Conservation (phyloP, 2,888 invertebrate genomes). For the Pomacea canaliculata region DNA sequence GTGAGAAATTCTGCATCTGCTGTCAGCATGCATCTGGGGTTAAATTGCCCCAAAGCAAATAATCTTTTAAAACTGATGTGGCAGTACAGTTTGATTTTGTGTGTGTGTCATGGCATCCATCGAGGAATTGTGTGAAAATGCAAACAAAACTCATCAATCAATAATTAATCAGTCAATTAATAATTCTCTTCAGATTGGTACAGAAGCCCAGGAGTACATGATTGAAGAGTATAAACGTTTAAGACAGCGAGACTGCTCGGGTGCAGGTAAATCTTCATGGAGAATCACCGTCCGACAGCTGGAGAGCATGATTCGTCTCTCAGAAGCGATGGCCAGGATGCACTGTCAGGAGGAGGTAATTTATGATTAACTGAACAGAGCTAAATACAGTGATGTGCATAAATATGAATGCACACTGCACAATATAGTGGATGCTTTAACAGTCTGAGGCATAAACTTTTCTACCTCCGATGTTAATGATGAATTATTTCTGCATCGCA, state of each 20-base stretch:
- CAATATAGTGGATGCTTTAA: too few species aligned
- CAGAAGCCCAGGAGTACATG: slow-evolving; percentile 86
- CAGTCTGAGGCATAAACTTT: not conserved
- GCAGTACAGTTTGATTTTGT: too few species aligned
- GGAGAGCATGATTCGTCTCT: slow-evolving; percentile 93
- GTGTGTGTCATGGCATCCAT: too few species aligned
- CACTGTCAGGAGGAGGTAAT: slow-evolving; percentile 89
- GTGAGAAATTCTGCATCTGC: not conserved
- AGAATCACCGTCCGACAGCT: slow-evolving; percentile 96
- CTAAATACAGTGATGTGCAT: too few species aligned
- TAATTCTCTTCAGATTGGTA: slow-evolving; percentile 66
- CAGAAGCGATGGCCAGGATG: slow-evolving; percentile 96
- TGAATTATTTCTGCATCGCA: slow-evolving; percentile 42
- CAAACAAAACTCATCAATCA: too few species aligned
- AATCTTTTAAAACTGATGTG: too few species aligned
- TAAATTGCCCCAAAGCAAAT: too few species aligned
- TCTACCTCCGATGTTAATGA: too few species aligned
- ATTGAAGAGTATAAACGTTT: slow-evolving; percentile 90
- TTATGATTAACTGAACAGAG: not conserved
- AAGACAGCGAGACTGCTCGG: slow-evolving; percentile 83
- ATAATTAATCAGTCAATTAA: too few species aligned
- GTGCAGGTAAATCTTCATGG: slow-evolving; percentile 84
- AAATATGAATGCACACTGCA: too few species aligned
- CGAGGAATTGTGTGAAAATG: too few species aligned
- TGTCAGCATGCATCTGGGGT: not conserved